Evolutionary conservation across 2,888 invertebrate genomes (phyloP).

Genomic region (Acanthopleura granulata): DNA sequence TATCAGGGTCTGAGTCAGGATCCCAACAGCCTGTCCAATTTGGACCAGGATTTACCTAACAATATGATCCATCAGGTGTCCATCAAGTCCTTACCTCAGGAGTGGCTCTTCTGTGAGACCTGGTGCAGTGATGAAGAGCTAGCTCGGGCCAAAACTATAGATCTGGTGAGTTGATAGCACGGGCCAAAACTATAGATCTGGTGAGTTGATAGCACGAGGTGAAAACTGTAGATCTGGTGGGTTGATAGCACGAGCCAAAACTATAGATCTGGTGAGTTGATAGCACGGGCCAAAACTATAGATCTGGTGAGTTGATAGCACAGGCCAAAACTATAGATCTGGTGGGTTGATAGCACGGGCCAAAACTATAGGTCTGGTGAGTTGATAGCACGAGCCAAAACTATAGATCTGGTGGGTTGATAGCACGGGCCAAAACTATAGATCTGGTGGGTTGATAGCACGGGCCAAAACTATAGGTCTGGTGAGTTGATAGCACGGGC

Average conservation of each 20-base stretch:
- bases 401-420: constrained; percentile 57
- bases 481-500: constrained; percentile 71
- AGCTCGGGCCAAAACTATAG: constrained; percentile 94
- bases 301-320: too few species aligned
- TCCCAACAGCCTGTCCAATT: constrained; percentile 97
- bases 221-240: too few species aligned
- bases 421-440: not conserved
- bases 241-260: too few species aligned
- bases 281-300: too few species aligned
- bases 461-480: constrained; percentile 96
- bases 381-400: too few species aligned
- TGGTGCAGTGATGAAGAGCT: constrained; percentile 94
- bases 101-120: constrained; percentile 99
- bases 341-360: too few species aligned
- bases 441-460: constrained; percentile 61
- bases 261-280: too few species aligned
- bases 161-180: constrained; percentile 82
- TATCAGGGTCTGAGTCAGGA: constrained; percentile 99
- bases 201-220: too few species aligned
- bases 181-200: too few species aligned
- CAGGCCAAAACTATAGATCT: too few species aligned
- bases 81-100: constrained; percentile 97
- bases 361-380: too few species aligned
- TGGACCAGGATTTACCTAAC: constrained; percentile 96
- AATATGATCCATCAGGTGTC: constrained; percentile 98